phyloP scores from a whole-genome alignment of 2,797 vertebrate species.

The Aplochiton taeniatus region DNA sequence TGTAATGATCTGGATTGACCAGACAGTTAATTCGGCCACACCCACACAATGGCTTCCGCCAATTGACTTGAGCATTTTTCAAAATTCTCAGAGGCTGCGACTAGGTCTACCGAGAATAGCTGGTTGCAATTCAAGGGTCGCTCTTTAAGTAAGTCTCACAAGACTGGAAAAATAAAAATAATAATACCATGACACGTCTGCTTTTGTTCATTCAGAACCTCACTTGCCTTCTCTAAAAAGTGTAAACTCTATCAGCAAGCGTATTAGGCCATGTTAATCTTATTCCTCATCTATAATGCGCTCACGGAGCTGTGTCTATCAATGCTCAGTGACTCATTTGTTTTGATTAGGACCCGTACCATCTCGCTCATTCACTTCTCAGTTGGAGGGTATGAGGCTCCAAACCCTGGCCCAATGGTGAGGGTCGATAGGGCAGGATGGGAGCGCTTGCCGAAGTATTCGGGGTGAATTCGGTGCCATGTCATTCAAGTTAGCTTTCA shows the following conservation, averaged over 20 bases:
- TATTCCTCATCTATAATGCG: constrained; percentile 56
- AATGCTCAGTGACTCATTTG: constrained; percentile 59
- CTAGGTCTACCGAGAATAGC: too few relatives aligned
- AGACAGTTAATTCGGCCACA: too few relatives aligned
- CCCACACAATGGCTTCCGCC: too few relatives aligned
- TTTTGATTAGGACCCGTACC: constrained; percentile 50
- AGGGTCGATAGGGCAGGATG: constrained; percentile 26
- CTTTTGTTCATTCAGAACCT: constrained; percentile 67
- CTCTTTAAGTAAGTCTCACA: constrained; percentile 28
- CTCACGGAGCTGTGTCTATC: constrained; percentile 41
- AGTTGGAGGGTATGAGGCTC: not conserved
- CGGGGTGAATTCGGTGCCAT: constrained; percentile 56
- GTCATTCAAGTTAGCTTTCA: constrained; percentile 55
- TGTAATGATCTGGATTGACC: too few relatives aligned
- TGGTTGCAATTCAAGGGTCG: too few relatives aligned
- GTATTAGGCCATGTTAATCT: constrained; percentile 72
- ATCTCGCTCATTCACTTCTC: constrained; percentile 3
- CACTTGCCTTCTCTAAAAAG: constrained; percentile 50
- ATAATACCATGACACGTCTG: constrained; percentile 63
- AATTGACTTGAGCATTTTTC: too few relatives aligned
- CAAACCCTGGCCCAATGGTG: not conserved
- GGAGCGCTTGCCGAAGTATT: constrained; percentile 31
- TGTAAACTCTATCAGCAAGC: constrained; percentile 69
- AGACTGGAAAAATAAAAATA: constrained; percentile 44
- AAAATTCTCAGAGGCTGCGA: too few relatives aligned